phyloP scores from a whole-genome alignment of 1,140 invertebrate species.

The Nebria ingens region DNA sequence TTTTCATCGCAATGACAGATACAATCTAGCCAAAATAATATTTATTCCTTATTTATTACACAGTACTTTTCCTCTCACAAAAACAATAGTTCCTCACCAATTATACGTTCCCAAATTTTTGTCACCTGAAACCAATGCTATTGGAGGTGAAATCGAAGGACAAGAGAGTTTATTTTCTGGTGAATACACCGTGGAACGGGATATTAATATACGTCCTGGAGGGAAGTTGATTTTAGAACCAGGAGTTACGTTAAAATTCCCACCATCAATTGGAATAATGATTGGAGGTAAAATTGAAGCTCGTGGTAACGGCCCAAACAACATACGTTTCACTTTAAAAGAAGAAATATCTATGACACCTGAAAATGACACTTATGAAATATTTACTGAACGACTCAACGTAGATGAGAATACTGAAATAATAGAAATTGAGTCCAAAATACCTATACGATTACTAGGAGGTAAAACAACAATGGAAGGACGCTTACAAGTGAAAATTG shows the following conservation, averaged over 20 bases:
- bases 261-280: conserved; percentile 92
- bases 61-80: conserved; percentile 70
- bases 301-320: conserved; percentile 60
- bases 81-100: conserved; percentile 58
- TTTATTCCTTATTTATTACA: conserved; percentile 80
- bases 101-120: conserved; percentile 69
- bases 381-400: conserved; percentile 38
- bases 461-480: conserved; percentile 66
- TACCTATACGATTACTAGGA: conserved; percentile 65
- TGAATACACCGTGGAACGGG: conserved; percentile 76
- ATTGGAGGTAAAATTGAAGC: conserved; percentile 84
- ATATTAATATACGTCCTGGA: conserved; percentile 83
- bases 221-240: conserved; percentile 77
- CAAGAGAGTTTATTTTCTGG: conserved; percentile 64
- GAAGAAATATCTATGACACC: conserved; percentile 54
- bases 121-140: conserved; percentile 48
- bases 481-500: conserved; percentile 66
- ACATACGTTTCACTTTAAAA: conserved; percentile 67
- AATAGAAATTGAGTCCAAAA: conserved; percentile 40
- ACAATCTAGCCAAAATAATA: conserved; percentile 78
- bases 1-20: conserved; percentile 85
- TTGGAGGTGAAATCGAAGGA: conserved; percentile 85
- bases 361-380: conserved; percentile 50
- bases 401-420: conserved; percentile 41
- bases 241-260: conserved; percentile 77